A percentile compares a stretch with the other conserved stretches of the same genome.
Conservation (phyloP, 2,797 vertebrate species). For the Acanthopagrus latus region DNA sequence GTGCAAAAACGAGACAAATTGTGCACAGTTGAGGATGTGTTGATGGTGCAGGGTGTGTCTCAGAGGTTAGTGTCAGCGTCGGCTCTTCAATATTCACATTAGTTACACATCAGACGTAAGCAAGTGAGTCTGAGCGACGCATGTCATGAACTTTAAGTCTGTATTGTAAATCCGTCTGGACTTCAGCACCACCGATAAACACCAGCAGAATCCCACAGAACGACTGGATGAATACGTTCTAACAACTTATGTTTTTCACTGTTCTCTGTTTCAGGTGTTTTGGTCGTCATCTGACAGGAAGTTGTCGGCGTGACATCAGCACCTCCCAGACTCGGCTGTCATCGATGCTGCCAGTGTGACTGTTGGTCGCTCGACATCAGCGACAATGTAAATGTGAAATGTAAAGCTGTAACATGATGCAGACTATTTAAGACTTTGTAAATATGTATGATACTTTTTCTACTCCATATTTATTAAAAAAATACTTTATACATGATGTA, state of each 20-base stretch:
- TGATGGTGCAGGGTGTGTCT: neutral
- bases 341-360: neutral
- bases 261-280: constrained; percentile 24
- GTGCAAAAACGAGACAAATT: neutral
- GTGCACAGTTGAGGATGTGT: neutral
- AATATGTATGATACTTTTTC: constrained; percentile 13
- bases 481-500: neutral
- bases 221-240: neutral
- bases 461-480: constrained; percentile 29
- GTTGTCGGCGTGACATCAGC: constrained; percentile 5
- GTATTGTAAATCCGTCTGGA: neutral
- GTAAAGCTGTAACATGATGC: neutral
- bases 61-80: neutral
- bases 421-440: constrained; percentile 18
- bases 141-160: constrained; percentile 7
- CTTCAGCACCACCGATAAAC: constrained; percentile 7
- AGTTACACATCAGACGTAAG: constrained; percentile 9
- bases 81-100: constrained; percentile 1
- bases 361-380: neutral
- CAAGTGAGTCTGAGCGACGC: neutral
- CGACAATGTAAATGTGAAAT: neutral
- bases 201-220: constrained; percentile 1
- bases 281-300: constrained; percentile 21
- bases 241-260: constrained; percentile 15
- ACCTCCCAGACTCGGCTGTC: neutral